Evolutionary conservation across 2,888 invertebrate species (phyloP), one percentile per base, ranked within the genome.

Genomic region (Embidobia sp.): DNA sequence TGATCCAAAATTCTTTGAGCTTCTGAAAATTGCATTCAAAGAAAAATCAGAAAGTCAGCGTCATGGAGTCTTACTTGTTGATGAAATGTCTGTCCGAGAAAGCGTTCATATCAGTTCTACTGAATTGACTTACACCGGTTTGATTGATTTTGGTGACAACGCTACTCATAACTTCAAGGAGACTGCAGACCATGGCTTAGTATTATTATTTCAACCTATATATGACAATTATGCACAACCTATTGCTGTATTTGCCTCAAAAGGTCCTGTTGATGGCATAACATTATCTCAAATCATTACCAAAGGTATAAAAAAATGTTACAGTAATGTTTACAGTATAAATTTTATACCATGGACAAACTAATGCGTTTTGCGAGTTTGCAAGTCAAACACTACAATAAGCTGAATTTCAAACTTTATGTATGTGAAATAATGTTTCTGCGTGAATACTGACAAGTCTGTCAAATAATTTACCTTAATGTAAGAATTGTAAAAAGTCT

Each of bases 151-250:
- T 29, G 29, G 29, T 2, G 29, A 29, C 4, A 6, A 6, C 6
- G 6, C 3, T 4, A 6, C 22, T 4, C 6, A 6, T 6, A 6
- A 6, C 22, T 6, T 22, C 6, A 6, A 22, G 3, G 46, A 46
- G 1, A 73, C 70, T 37, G 73, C 73, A 2, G 66, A 73, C 26
- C 69, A 76, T 29, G 76, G 73, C 3, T 74, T 75, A 59, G 77
- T 79, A 0, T 40, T 81, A 2, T 77, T 80, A 51, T 80, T 79
- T 26, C 75, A 79, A 10, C 63, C 77, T n/a, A 53, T 80, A 7
- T 16, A 2, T 33, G 76, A 72, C 15, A 46, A 22, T 10, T 76
- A 78, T 29, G 66, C 63, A 6, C 79, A 79, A 35, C 77, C 81
- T 13, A 64, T 81, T 40, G 77, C 72, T 5, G 77, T 77, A 16